Base-by-base conservation (phyloP, 2,888 invertebrate species). In the Serrognathus titanus region DNA sequence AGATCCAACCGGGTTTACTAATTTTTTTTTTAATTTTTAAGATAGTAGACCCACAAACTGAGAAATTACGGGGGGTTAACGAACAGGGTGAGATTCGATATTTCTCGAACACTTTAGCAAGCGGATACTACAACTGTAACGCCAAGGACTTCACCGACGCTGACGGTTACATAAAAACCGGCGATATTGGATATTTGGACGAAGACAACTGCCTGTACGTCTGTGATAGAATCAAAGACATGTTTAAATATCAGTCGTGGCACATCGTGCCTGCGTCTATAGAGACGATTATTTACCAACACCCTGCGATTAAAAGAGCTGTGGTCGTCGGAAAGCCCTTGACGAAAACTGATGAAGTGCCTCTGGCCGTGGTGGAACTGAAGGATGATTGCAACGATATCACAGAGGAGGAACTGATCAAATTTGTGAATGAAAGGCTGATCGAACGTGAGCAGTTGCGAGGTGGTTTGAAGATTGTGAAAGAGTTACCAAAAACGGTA, bases 51-150 rank as follows among this genome's bases (percentile, higher is more conserved):
- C 20, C 70, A 2, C 77, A 78, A 9, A 80, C 78, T 0, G 71
- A 74, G 55, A 68, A 78, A 66, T 75, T 78, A n/a, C 58, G 70
- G 3, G 79, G 80, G 47, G 74, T 80, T 1, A 77, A 81, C 57
- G 62, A 72, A 2, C 69, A 72, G 1, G 82, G 82, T 16, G 82
- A 82, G 60, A 65, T 82, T 20, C 80, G 80, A 78, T 45, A 51
- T 9, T 79, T 76, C 68, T 78, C 66, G 4, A 53, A 57, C 7
- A 58, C 40, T 24, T 24, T 58, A 37, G 59, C 62, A 59, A 57
- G 55, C 9, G 66, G 63, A n/a, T 67, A 66, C 50, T 59, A 63
- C 46, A 62, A 63, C 40, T n/a, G 16, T 7, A 50, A 55, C 38
- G 31, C 24, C 13, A n/a, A 60, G 47, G 40, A 53, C 9, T 53